Evolutionary conservation across 1,140 invertebrate species (phyloP), one percentile per base, ranked within the genome.

Genomic region (Planococcus citri): DNA sequence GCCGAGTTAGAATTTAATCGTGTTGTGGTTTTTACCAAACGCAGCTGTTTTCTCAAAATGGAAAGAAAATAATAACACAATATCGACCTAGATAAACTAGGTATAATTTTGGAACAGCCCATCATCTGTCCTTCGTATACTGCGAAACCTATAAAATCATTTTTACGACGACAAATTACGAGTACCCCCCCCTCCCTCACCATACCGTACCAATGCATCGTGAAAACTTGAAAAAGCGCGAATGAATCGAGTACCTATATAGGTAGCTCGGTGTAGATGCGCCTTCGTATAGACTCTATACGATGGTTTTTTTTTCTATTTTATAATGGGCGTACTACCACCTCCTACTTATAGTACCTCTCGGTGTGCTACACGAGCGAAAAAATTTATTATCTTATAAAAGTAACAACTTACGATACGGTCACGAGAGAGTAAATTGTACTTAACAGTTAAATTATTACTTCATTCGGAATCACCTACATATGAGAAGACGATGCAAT

Each of bases 391-490:
- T 51, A 20, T 51, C 12, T 4, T 51, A 51, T 51, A 51, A 51
- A 51, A 51, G 6, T 51, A 51, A 51, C 41, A 51, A 51, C 41
- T 51, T 51, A 17, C 41, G 12, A 6, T 37, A 8, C 41, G 41
- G 41, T 51, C 41, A 51, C 41, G 41, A 33, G 29, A n/a, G n/a
- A 51, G 41, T 51, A 51, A 51, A 51, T 51, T 51, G 41, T 51
- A 51, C 41, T 51, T 51, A 51, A 20, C 41, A 20, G 41, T 51
- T 51, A 51, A 51, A 51, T 51, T 51, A 51, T 51, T 51, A 51
- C 41, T 51, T 51, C 41, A 51, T 51, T 51, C 41, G 12, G 17
- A 51, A 51, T 51, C 41, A 51, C 41, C 41, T 51, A 37, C 33
- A 14, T 37, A 17, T 51, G n/a, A 51, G 41, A 51, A 20, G n/a